Conservation (phyloP, 2,888 invertebrate species). For the Amphimallon solstitiale region DNA sequence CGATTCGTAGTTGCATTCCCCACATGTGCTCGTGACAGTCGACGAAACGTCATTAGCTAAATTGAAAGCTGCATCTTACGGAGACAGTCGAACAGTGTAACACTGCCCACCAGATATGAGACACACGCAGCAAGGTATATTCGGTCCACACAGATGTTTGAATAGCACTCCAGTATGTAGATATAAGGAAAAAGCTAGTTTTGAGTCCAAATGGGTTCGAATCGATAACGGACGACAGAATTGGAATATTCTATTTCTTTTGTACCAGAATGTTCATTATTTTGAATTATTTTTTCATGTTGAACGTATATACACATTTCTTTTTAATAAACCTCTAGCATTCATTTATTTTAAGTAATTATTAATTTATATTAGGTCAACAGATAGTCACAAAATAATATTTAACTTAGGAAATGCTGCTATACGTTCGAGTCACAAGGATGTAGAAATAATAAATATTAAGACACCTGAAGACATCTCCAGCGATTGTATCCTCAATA, state of each 20-base stretch:
- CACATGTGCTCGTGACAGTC: slow-evolving; percentile 63
- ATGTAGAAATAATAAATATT: no score
- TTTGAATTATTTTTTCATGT: slow-evolving; percentile 45
- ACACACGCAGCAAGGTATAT: slow-evolving; percentile 41
- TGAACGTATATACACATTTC: no score
- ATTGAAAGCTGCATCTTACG: slow-evolving; percentile 65
- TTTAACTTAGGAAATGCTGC: no score
- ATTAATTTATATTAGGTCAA: no score
- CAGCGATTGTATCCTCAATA: no score
- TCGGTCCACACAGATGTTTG: slow-evolving; percentile 59
- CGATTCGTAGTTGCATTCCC: slow-evolving; percentile 59
- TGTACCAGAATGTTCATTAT: slow-evolving; percentile 50
- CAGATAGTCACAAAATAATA: no score
- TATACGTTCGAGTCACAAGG: no score
- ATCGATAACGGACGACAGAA: slow-evolving; percentile 60
- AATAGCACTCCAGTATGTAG: slow-evolving; percentile 64
- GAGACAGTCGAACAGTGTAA: slow-evolving; percentile 54
- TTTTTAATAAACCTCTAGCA: no score
- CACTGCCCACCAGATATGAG: slow-evolving; percentile 46
- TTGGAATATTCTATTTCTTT: slow-evolving; percentile 52
- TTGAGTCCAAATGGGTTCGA: slow-evolving; percentile 61
- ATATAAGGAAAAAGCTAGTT: slow-evolving; percentile 59
- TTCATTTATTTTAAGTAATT: no score
- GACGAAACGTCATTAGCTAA: slow-evolving; percentile 65
- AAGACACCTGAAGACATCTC: no score